Percentiles rank a stretch among this genome's conserved stretches.
phyloP scores from a whole-genome alignment of 2,797 vertebrate genomes.

The Phoeniculus purpureus region DNA sequence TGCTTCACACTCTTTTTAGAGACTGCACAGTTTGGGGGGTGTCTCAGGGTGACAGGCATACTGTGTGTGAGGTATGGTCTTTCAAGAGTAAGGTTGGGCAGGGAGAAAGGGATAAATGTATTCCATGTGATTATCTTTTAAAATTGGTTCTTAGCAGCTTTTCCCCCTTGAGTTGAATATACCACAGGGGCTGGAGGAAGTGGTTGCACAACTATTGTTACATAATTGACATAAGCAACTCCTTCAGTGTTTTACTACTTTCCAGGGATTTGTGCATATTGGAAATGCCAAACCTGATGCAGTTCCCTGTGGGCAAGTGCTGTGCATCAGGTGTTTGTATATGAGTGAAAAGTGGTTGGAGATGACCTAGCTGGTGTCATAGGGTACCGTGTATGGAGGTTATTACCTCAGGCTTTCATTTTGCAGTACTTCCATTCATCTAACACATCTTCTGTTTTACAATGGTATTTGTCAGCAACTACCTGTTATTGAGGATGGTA shows the following conservation, averaged over 20 bases:
- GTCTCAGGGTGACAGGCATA: rapidly evolving
- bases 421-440: background rate
- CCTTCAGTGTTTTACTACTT: rapidly evolving
- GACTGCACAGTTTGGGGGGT: rapidly evolving
- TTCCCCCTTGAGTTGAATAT: background rate
- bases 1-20: background rate
- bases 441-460: constrained; percentile 63
- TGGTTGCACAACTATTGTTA: background rate
- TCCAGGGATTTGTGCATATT: background rate
- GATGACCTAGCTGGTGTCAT: background rate
- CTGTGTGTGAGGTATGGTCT: too few species aligned
- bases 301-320: background rate
- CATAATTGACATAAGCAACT: background rate
- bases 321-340: background rate
- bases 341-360: background rate
- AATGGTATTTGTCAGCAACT: constrained; percentile 52
- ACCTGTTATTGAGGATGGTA: constrained; percentile 66
- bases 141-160: background rate
- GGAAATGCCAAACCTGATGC: background rate
- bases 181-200: background rate
- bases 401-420: background rate
- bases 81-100: background rate
- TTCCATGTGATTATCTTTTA: background rate
- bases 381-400: background rate
- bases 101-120: background rate